Base-by-base conservation (phyloP, 2,797 vertebrate genomes). In the Pteronotus mesoamericanus region DNA sequence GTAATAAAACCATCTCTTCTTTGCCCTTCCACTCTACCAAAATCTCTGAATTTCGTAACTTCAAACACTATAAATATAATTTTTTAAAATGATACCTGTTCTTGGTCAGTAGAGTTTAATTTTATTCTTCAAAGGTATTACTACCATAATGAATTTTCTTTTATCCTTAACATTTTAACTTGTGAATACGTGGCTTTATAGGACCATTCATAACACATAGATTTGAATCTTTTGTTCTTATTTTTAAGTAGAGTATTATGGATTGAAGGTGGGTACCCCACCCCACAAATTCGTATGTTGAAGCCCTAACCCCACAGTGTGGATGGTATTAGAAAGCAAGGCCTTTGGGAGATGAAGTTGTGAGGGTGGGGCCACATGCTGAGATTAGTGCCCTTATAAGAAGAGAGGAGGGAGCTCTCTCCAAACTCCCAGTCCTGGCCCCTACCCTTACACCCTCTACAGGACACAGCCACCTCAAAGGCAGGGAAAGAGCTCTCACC, bases 81-180 rank as follows among this genome's bases (percentile, higher is more conserved):
- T 86, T 89, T 91, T 9, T 29, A 68, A 53, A 44, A 19, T 34
- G 4, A 51, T 55, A 34, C 34, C 59, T 26, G 72, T 59, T 82
- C 79, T 93, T 55, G 10, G 18, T 34, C 22, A 79, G 83, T 71
- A 75, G 91, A 94, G 24, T 64, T 94, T 79, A 26, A 61, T 79
- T 66, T 94, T 79, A 42, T 84, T 71, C 46, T 91, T 94, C 57
- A 86, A 72, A 85, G 64, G 2, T 18, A 34, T 15, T 34, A 39
- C 21, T 72, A 55, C 75, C 29, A 69, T 69, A 24, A 88, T 16
- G 29, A 68, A 44, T 89, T 93, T 75, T 94, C 32, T 89, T 57
- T 53, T 61, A 74, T 59, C 72, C 32, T 74, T 86, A 79, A 86
- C 86, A 2, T 32, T 92, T 91, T 79, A 77, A 21, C 4, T 74